A percentile compares a stretch with the other conserved stretches of the same genome.
phyloP scores from a whole-genome alignment of 2,797 vertebrate genomes.

The Brachyrhaphis roseni region DNA sequence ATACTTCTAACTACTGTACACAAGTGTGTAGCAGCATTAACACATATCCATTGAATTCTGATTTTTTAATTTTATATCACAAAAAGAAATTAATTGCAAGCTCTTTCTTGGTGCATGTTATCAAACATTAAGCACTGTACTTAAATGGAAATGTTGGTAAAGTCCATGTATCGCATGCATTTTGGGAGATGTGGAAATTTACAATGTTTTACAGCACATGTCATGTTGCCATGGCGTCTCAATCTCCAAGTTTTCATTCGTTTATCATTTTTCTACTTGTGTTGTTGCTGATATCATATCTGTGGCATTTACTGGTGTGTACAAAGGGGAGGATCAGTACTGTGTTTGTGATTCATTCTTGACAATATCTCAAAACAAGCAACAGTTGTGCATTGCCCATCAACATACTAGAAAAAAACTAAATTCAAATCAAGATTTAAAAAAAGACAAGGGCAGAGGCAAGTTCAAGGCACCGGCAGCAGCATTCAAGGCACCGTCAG shows the following conservation, averaged over 20 bases:
- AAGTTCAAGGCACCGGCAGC: neutral
- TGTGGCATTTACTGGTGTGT: neutral
- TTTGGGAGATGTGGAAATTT: neutral
- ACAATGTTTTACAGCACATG: neutral
- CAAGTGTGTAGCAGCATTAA: no score
- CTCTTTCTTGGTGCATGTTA: neutral
- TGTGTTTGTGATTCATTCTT: neutral
- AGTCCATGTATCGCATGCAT: neutral
- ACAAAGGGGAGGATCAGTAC: neutral
- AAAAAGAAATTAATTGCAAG: neutral
- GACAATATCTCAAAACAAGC: neutral
- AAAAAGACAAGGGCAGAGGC: neutral
- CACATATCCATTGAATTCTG: no score
- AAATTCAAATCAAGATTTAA: neutral
- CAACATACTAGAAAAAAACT: neutral
- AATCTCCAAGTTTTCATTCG: neutral
- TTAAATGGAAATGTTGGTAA: neutral
- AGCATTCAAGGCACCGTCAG: neutral
- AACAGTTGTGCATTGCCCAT: neutral
- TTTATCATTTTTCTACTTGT: neutral
- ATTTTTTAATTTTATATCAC: no score
- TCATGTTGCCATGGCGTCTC: neutral
- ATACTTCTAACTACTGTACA: no score
- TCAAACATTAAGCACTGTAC: no score
- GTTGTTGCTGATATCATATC: neutral